Evolutionary conservation across 2,888 invertebrate species (phyloP).

Genomic region (Frankliniella intonsa): DNA sequence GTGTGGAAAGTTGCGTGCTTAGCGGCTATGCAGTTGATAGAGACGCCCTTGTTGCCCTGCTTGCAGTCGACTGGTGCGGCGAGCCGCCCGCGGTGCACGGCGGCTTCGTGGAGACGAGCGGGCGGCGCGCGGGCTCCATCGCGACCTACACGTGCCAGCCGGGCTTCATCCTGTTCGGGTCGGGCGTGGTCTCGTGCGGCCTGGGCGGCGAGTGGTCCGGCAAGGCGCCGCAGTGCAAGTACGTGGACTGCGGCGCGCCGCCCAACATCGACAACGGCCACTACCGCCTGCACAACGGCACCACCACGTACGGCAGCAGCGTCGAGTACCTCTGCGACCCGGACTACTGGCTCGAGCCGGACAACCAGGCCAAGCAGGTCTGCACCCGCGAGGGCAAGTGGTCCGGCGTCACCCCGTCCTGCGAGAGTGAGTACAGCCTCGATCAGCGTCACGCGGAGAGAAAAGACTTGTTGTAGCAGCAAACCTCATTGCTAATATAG

Average conservation of each 20-base stretch:
- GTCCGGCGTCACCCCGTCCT: conserved; percentile 80
- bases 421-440: conserved; percentile 65
- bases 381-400: conserved; percentile 83
- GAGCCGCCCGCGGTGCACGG: conserved; percentile 75
- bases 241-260: conserved; percentile 80
- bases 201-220: conserved; percentile 83
- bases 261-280: conserved; percentile 73
- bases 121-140: conserved; percentile 72
- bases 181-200: conserved; percentile 73
- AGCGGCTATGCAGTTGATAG: no score
- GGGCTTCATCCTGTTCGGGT: conserved; percentile 79
- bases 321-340: conserved; percentile 74
- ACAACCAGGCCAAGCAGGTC: conserved; percentile 60
- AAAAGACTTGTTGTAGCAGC: no score
- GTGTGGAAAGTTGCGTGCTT: no score
- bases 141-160: conserved; percentile 76
- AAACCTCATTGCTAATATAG: no score
- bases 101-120: conserved; percentile 64
- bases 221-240: conserved; percentile 74
- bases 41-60: not conserved
- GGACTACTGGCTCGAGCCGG: conserved; percentile 75
- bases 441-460: no score
- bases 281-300: conserved; percentile 66
- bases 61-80: conserved; percentile 73
- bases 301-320: conserved; percentile 74